Evolutionary conservation across 2,797 vertebrate genomes (phyloP), one percentile per base, ranked within the genome.

Genomic region (Dallia pectoralis): DNA sequence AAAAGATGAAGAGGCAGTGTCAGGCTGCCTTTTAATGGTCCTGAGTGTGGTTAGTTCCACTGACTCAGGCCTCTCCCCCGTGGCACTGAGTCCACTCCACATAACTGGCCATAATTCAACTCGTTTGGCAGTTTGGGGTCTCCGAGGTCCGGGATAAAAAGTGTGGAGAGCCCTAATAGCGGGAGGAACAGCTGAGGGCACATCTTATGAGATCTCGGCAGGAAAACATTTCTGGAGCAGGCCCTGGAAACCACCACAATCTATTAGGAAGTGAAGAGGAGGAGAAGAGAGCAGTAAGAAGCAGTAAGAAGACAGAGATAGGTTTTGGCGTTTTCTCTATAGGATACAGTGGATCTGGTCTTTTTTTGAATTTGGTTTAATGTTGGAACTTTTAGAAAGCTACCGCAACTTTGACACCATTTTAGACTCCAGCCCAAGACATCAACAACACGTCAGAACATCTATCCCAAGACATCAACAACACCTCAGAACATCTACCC

Each of bases 31-130:
- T 92, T 93, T 94, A 94, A 94, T 93, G 91, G 92, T 95, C 90
- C 90, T 91, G 88, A 93, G 84, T 91, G 86, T 91, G 89, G 89
- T 91, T 92, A 91, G 91, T 87, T 92, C 84, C 86, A 91, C 85
- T 86, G 87, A 90, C 91, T 94, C 89, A 85, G 89, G 81, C 85
- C 87, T 88, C 83, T 92, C 87, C 89, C 90, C 89, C 3, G 85
- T 89, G 91, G 92, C 85, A 81, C 87, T 67, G 75, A 84, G 88
- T 91, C 88, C 88, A 92, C 92, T 91, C 90, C 91, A 92, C 87
- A 89, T 93, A 93, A 93, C 92, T 91, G 90, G 91, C 87, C 87
- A 93, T 90, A 93, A 93, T 93, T 95, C 93, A 94, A 88, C 90
- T 92, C 88, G 89, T 89, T 92, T 94, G 92, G 91, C 93, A 94